Conservation (phyloP, 2,888 invertebrate genomes). For the Rhabditoides inermis region DNA sequence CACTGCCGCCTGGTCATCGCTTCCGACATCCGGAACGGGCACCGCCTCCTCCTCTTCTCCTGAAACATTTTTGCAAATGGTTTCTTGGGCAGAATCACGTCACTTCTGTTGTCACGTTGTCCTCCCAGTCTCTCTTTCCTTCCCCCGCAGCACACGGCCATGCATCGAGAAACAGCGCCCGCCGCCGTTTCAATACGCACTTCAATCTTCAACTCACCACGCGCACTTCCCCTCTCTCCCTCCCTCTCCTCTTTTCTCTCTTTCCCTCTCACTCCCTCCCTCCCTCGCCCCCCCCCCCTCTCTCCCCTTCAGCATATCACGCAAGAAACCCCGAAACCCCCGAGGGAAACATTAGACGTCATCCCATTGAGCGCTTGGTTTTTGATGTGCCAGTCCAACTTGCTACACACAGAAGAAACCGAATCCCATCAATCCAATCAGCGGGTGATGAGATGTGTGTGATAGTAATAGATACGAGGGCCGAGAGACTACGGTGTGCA, state of each 20-base stretch:
- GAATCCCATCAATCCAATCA: too few species aligned
- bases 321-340: too few species aligned
- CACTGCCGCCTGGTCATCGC: constrained; percentile 24
- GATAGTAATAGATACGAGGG: too few species aligned
- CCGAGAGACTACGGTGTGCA: too few species aligned
- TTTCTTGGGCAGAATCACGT: too few species aligned
- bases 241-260: background rate
- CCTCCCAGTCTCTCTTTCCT: background rate
- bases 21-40: constrained; percentile 21
- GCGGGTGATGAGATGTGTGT: too few species aligned
- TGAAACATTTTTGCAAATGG: background rate
- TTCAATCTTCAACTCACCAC: background rate
- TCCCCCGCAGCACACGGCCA: background rate
- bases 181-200: background rate
- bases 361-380: too few species aligned
- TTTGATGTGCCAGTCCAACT: background rate
- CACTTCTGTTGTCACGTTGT: background rate
- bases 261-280: too few species aligned
- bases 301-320: background rate
- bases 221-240: background rate
- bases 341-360: too few species aligned
- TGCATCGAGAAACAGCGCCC: background rate
- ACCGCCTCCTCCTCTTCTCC: constrained; percentile 32
- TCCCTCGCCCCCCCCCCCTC: background rate
- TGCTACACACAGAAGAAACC: too few species aligned